Evolutionary conservation across 1,140 invertebrate genomes (phyloP).

Genomic region (Octopus sinensis): DNA sequence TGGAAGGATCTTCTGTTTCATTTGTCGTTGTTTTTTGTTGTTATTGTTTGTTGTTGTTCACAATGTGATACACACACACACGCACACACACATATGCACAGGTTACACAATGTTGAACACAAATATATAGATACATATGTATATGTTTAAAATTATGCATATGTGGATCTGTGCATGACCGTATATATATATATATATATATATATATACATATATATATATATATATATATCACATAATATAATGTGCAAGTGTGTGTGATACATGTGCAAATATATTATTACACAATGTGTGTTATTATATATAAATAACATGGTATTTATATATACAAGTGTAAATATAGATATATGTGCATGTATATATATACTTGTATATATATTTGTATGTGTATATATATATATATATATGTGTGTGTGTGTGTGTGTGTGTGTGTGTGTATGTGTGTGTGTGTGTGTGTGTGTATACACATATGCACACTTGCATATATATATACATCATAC

Average conservation of each 20-base stretch:
- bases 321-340: background rate
- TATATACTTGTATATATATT: background rate
- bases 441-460: background rate
- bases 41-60: too few relatives aligned
- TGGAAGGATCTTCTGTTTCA: too few relatives aligned
- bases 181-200: slow-evolving; percentile 3
- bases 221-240: background rate
- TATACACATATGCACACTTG: background rate
- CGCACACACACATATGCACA: too few relatives aligned
- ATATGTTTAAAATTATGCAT: background rate
- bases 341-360: slow-evolving; percentile 1
- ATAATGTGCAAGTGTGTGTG: background rate
- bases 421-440: background rate
- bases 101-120: too few relatives aligned
- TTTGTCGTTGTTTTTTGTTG: too few relatives aligned
- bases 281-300: background rate
- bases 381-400: background rate
- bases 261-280: background rate
- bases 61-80: too few relatives aligned
- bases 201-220: background rate
- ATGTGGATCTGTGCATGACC: background rate
- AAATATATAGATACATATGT: background rate
- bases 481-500: background rate
- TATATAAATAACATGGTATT: background rate
- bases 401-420: background rate